Evolutionary conservation across 2,888 invertebrate genomes (phyloP), one percentile per base, ranked within the genome.

Genomic region (Calliopum simillimum): DNA sequence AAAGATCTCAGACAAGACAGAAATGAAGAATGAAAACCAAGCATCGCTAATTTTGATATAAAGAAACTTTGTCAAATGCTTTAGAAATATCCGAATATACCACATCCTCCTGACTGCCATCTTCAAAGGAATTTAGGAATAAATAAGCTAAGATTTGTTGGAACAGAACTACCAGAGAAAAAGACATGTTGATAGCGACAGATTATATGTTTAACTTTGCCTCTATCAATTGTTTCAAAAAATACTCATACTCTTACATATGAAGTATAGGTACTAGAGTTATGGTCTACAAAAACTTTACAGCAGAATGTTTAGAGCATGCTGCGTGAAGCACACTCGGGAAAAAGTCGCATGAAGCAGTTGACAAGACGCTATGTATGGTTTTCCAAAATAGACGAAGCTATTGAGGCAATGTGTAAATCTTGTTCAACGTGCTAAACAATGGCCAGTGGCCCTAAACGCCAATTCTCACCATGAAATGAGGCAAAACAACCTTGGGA

Each of bases 271-370:
- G n/a, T n/a, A n/a, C 55, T n/a, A 21, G 71, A 41, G 65, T 68
- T 13, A 44, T 63, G 0, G 16, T 70, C n/a, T 47, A 66, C 67
- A 6, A n/a, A 49, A 3, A 13, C 2, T 8, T 41, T 70, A n/a
- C 46, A 46, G 8, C 46, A 70, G 33, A 53, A 68, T 51, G 59
- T 71, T 2, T 55, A 72, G 13, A 66, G 56, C 23, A 71, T 69
- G 44, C 21, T 71, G 6, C 72, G 71, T 53, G 71, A 73, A 12
- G 71, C 70, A 11, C 72, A 73, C 55, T 69, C 70, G 67, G 72
- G 71, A 0, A 64, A 44, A 21, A 46, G 59, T 41, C 51, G 68
- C n/a, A 71, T 71, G 68, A 68, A 64, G 44, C 44, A 64, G 43
- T 33, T 71, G 43, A 51, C 71, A 8, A 23, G 69, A 43, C 47